These are phyloP conservation scores for Upupa epops DNA, from an alignment of 2,113 vertebrate genomes.

Conservation along the genomic window DNA sequence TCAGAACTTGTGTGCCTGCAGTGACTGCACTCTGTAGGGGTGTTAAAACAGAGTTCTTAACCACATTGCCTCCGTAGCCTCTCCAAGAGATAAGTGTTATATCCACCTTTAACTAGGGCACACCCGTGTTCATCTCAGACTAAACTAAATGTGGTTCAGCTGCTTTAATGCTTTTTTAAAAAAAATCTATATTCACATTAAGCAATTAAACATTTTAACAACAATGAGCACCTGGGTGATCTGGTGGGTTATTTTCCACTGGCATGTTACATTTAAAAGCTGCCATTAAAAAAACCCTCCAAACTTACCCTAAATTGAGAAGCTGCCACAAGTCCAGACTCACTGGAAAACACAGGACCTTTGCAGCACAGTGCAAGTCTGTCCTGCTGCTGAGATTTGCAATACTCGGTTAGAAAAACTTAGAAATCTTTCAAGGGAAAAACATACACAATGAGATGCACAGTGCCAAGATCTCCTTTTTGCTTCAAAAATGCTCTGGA, in stretches of 20 bases:
- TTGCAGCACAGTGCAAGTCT: not conserved
- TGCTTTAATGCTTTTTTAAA: not conserved
- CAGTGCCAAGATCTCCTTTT: constrained; percentile 21
- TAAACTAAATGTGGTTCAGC: not conserved
- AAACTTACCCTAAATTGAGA: not conserved
- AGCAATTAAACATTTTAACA: not conserved
- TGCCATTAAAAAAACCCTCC: not conserved
- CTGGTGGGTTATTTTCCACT: not conserved
- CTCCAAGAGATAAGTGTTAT: not conserved
- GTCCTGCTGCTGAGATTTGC: not conserved
- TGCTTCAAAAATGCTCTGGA: constrained; percentile 32
- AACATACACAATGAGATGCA: constrained; percentile 22
- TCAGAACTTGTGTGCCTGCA: not conserved
- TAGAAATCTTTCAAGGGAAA: constrained; percentile 36
- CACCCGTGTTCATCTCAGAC: not conserved
- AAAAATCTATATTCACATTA: not conserved
- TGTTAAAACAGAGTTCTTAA: not conserved
- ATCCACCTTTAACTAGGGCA: not conserved
- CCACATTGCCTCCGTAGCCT: not conserved
- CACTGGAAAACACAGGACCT: not conserved
- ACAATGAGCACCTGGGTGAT: not conserved
- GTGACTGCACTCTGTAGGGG: not conserved
- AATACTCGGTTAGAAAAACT: not conserved
- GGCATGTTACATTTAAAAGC: not conserved
- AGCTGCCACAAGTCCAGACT: not conserved